phyloP scores from a whole-genome alignment of 1,140 invertebrate genomes.

The Drosophila ficusphila region DNA sequence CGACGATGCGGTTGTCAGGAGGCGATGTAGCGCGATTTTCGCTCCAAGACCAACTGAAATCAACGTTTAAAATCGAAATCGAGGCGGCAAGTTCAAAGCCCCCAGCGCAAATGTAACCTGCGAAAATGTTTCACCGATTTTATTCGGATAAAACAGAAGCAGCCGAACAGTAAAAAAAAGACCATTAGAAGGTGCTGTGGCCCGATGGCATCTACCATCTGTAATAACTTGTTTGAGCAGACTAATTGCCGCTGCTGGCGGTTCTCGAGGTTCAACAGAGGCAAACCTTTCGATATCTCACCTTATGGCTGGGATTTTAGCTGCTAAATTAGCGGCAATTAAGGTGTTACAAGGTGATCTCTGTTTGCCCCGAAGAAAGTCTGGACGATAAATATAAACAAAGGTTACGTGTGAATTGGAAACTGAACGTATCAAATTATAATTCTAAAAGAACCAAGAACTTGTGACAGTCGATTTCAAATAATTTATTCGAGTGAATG shows the following conservation, averaged over 20 bases:
- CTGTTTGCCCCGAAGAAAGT: conserved; percentile 62
- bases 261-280: conserved; percentile 9
- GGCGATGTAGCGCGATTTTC: conserved; percentile 52
- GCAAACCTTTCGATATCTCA: conserved; percentile 39
- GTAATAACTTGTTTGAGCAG: conserved; percentile 49
- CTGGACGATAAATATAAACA: conserved; percentile 19
- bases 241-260: conserved; percentile 52
- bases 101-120: conserved; percentile 28
- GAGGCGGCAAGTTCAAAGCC: conserved; percentile 34
- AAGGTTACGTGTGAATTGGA: conserved; percentile 7
- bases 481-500: too few species aligned
- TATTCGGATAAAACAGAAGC: conserved; percentile 21
- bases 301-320: conserved; percentile 30
- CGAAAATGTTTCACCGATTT: conserved; percentile 21
- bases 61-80: conserved; percentile 25
- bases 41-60: conserved; percentile 20
- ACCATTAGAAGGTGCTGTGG: conserved; percentile 59
- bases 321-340: conserved; percentile 69
- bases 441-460: not conserved
- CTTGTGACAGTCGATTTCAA: not conserved
- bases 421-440: not conserved
- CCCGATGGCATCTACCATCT: conserved; percentile 9
- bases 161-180: conserved; percentile 17
- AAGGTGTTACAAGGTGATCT: conserved; percentile 73
- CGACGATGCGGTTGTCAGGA: conserved; percentile 71